Conservation (phyloP, 2,888 invertebrate genomes). For the Hypomecis punctinalis region DNA sequence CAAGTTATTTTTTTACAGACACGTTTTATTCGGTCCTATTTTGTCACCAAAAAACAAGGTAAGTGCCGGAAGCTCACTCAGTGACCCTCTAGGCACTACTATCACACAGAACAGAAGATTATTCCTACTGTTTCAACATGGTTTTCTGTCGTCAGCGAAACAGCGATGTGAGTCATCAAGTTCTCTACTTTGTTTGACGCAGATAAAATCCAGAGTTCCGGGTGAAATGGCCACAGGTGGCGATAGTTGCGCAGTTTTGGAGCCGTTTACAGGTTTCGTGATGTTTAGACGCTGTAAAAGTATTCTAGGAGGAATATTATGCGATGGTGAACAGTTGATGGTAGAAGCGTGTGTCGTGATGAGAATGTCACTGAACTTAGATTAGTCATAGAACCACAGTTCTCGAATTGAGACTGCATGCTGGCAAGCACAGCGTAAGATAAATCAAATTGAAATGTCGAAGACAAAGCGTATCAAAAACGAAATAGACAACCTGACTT, state of each 20-base stretch:
- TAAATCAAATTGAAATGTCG: too few relatives aligned
- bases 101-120: too few relatives aligned
- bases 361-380: neutral
- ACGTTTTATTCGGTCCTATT: too few relatives aligned
- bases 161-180: slow-evolving; percentile 25
- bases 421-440: too few relatives aligned
- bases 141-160: slow-evolving; percentile 14
- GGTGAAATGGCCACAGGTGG: slow-evolving; percentile 10
- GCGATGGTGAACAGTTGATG: neutral
- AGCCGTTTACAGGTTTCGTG: neutral
- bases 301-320: neutral
- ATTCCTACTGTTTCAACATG: too few relatives aligned
- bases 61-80: too few relatives aligned
- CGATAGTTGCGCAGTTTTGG: neutral
- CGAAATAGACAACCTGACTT: too few relatives aligned
- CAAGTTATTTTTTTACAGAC: too few relatives aligned
- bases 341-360: neutral
- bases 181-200: slow-evolving; percentile 22
- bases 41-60: too few relatives aligned
- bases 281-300: slow-evolving; percentile 6
- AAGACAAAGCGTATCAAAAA: too few relatives aligned
- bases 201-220: slow-evolving; percentile 21
- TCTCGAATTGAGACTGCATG: too few relatives aligned
- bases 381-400: neutral
- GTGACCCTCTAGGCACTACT: too few relatives aligned